Conservation (phyloP, 1,140 invertebrate genomes). For the Calosoma granatense region DNA sequence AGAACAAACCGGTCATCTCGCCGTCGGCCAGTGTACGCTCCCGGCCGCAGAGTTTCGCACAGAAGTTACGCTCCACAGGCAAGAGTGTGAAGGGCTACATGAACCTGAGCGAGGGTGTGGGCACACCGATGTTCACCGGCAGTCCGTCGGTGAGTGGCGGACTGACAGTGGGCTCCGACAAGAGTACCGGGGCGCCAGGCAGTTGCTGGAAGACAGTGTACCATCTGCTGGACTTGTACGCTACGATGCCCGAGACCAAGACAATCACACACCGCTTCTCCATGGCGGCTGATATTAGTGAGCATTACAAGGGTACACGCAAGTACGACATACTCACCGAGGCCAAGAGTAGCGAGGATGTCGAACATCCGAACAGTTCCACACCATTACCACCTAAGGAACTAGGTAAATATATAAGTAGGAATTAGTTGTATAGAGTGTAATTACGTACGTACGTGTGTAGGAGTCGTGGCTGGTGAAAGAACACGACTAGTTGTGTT, state of each 20-base stretch:
- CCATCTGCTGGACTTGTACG: constrained; percentile 84
- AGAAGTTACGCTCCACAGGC: constrained; percentile 71
- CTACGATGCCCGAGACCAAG: constrained; percentile 88
- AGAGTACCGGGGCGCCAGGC: constrained; percentile 32
- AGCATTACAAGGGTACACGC: constrained; percentile 41
- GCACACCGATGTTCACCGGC: constrained; percentile 56
- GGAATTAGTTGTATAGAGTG: too few species aligned
- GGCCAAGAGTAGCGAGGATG: constrained; percentile 36
- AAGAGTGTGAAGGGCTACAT: constrained; percentile 65
- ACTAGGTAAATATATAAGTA: too few species aligned
- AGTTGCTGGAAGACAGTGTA: constrained; percentile 93
- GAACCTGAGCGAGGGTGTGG: constrained; percentile 51
- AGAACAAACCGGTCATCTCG: constrained; percentile 38
- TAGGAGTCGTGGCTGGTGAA: not conserved
- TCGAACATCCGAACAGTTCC: constrained; percentile 33
- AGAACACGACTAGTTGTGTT: constrained; percentile 28
- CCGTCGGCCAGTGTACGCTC: constrained; percentile 55
- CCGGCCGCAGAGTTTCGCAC: constrained; percentile 75
- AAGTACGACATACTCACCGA: constrained; percentile 40
- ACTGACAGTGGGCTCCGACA: constrained; percentile 38
- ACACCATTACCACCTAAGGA: constrained; percentile 22
- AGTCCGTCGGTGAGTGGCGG: constrained; percentile 38
- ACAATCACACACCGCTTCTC: constrained; percentile 55
- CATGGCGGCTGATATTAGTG: constrained; percentile 38
- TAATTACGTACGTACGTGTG: constrained; percentile 12